These are phyloP conservation scores for Agrotis segetum DNA, from an alignment of 2,888 invertebrate genomes.

Conservation along the genomic window DNA sequence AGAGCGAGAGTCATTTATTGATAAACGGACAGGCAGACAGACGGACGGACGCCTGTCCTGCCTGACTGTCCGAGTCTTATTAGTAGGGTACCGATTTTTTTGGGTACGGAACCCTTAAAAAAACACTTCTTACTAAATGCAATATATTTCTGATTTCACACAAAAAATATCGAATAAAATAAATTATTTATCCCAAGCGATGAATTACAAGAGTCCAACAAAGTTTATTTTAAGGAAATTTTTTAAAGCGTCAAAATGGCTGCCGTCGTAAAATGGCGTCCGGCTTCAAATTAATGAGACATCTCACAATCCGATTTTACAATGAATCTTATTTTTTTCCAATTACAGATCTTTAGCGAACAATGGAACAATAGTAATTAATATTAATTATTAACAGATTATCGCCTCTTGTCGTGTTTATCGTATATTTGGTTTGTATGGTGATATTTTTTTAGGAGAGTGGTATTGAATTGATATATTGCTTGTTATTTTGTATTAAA, in stretches of 20 bases:
- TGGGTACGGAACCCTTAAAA: no score
- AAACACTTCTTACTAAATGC: background rate
- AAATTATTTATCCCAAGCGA: background rate
- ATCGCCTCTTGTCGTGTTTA: conserved; percentile 56
- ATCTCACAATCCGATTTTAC: conserved; percentile 45
- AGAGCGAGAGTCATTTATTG: no score
- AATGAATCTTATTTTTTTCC: conserved; percentile 64
- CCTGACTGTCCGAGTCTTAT: no score
- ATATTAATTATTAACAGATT: conserved; percentile 71
- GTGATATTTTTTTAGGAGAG: conserved; percentile 23
- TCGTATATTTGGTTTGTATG: conserved; percentile 23
- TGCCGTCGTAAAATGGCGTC: conserved; percentile 11
- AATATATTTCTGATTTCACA: background rate
- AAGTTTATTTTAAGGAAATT: no score
- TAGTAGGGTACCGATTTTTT: no score
- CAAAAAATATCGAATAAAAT: background rate
- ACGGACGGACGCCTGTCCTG: no score
- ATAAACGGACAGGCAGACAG: no score
- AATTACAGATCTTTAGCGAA: conserved; percentile 55
- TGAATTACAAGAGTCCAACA: conserved; percentile 10
- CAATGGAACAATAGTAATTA: conserved; percentile 63
- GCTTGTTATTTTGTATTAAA: conserved; percentile 15
- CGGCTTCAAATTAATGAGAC: conserved; percentile 51
- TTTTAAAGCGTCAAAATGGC: conserved; percentile 8
- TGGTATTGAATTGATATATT: conserved; percentile 23